Evolutionary conservation across 2,797 vertebrate species (phyloP), one percentile per base, ranked within the genome.

Genomic region (Pseudotriccus pelzelni): DNA sequence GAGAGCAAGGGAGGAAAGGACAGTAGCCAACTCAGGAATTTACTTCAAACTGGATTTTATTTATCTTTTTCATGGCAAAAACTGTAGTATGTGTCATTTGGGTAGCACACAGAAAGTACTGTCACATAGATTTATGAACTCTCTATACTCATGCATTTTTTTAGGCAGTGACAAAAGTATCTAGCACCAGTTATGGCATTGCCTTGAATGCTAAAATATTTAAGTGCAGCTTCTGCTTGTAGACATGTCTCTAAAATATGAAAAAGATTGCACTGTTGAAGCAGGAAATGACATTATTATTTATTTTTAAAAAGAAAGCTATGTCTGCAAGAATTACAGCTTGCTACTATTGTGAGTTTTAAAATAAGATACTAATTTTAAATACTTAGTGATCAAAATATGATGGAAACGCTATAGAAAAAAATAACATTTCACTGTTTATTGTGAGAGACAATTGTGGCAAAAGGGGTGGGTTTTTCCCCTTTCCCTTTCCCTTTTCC

Each of bases 141-240:
- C 9, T 49, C 14, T 69, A 16, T 50, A 43, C 3, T 36, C 5
- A 28, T 15, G 10, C 19, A 32, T 64, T 89, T 87, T 84, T 84
- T 58, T 67, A 20, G 87, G 47, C 53, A 67, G 34, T 56, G 70
- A 70, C 44, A 91, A 91, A 52, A 32, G 3, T 49, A 60, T 85
- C 56, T 64, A 77, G 34, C 41, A 74, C 49, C 21, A 60, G 59
- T 91, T 80, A 77, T 16, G 16, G 30, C 63, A 74, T 12, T 89
- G 52, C 67, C 60, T 15, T 94, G 67, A 87, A 70, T 59, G 39
- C 32, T 81, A 49, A 78, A 93, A 77, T 92, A 82, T 92, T 87
- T 87, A 92, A 90, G 81, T 79, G 59, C 44, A 79, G 47, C 37
- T 89, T 93, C 74, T 93, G n/a, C 55, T 90, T 92, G 78, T 77